Evolutionary conservation across 2,113 vertebrate species (phyloP), one percentile per base, ranked within the genome.

Genomic region (Eulemur macaco): DNA sequence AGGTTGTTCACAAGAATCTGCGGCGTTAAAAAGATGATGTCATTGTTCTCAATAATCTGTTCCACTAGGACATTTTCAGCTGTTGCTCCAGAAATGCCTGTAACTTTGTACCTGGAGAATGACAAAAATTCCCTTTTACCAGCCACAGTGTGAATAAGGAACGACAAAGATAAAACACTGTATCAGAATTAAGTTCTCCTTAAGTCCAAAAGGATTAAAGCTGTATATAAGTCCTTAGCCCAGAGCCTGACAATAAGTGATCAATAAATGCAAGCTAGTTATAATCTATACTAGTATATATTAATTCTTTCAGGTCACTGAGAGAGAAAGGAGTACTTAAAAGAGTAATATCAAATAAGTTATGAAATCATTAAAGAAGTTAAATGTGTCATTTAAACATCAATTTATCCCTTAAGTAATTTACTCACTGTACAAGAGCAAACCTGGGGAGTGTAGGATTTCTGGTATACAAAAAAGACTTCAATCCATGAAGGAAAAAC

Each of bases 1-100:
- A 99, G 97, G 39, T 73, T 97, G 86, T 99, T 99, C 95, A 99
- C 96, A 86, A 99, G 98, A 95, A 99, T 99, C 98, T 99, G 99
- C 27, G 99, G 99, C 0, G 98, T 99, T 95, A 99, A 84, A 89
- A 99, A 91, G 77, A 99, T 97, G 84, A 99, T 99, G 86, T 99
- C 99, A 54, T 93, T 98, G 86, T 86, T 88, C 29, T 98, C 84
- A 81, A 99, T 78, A 23, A 98, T 76, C 21, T 96, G 86, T 34
- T 96, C 89, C 96, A 98, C 82, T 4, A 97, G 97, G 34, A 95
- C 3, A 52, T 9, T 91, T 50, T 96, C 98, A 69, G 52, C 68
- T n/a, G 93, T 98, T 77, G 97, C 98, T 95, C 99, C 99, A 97
- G 98, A 98, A 91, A 99, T 42, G n/a, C 99, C 99, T 63, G 94